Evolutionary conservation across 2,888 invertebrate genomes (phyloP).

Genomic region (Busseola fusca): DNA sequence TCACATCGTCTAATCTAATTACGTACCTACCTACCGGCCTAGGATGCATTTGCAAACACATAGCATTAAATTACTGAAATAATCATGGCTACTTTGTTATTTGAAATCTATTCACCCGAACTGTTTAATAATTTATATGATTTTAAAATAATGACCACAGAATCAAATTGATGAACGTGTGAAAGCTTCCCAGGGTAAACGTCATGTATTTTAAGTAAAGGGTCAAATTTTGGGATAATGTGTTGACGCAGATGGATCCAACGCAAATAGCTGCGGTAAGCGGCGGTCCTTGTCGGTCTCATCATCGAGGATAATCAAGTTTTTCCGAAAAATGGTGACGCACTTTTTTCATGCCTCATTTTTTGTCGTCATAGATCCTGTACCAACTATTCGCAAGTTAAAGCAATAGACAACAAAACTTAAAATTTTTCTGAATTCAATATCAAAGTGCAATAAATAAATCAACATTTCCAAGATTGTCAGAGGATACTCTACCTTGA

Average conservation of each 20-base stretch:
- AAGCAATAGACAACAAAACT: neutral
- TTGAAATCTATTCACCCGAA: neutral
- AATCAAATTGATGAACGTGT: constrained; percentile 67
- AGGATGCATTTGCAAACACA: constrained; percentile 37
- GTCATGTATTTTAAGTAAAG: constrained; percentile 73
- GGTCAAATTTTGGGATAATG: constrained; percentile 78
- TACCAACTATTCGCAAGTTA: constrained; percentile 5
- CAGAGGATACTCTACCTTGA: neutral
- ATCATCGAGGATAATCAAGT: constrained; percentile 66
- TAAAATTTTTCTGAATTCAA: neutral
- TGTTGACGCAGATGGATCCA: constrained; percentile 69
- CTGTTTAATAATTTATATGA: neutral
- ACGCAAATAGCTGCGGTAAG: constrained; percentile 75
- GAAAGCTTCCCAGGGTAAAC: constrained; percentile 70
- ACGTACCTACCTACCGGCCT: too few species aligned
- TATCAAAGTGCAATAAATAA: neutral
- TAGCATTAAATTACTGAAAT: neutral
- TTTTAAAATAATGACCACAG: constrained; percentile 49
- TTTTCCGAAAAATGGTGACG: constrained; percentile 43
- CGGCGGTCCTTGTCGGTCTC: constrained; percentile 67
- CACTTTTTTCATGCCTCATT: constrained; percentile 16
- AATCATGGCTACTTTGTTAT: neutral
- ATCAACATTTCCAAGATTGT: neutral
- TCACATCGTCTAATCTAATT: constrained; percentile 46
- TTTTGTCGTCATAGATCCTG: constrained; percentile 10